These are phyloP conservation scores for Calameuta filiformis DNA, from an alignment of 2,888 invertebrate species.

Conservation along the genomic window DNA sequence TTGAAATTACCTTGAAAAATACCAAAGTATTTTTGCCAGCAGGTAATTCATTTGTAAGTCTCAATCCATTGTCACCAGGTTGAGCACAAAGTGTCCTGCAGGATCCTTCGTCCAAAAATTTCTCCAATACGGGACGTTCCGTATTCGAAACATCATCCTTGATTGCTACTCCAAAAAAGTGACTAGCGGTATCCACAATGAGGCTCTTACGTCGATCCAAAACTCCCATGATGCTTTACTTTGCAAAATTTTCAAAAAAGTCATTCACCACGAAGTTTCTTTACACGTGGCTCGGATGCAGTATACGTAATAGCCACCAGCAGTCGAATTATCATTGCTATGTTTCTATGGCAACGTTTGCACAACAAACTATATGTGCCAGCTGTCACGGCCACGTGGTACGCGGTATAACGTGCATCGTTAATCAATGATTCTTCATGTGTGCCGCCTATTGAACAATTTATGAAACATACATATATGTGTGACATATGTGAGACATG, in stretches of 20 bases:
- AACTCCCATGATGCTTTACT: slow-evolving; percentile 36
- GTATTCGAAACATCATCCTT: slow-evolving; percentile 25
- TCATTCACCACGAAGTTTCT: too few species aligned
- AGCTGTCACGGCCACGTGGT: too few species aligned
- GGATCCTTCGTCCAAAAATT: slow-evolving; percentile 52
- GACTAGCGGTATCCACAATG: slow-evolving; percentile 54
- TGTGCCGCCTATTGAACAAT: too few species aligned
- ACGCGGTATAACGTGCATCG: too few species aligned
- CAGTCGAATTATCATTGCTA: too few species aligned
- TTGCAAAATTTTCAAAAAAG: neutral
- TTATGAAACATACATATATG: too few species aligned
- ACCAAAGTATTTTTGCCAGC: slow-evolving; percentile 52
- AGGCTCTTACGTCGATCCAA: slow-evolving; percentile 48
- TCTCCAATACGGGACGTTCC: slow-evolving; percentile 43
- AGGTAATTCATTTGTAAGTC: slow-evolving; percentile 47
- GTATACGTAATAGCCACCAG: too few species aligned
- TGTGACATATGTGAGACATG: too few species aligned
- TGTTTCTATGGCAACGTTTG: too few species aligned
- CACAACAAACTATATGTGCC: too few species aligned
- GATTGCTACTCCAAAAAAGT: slow-evolving; percentile 50
- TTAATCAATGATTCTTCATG: too few species aligned
- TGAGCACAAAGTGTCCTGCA: slow-evolving; percentile 54
- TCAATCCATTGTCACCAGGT: slow-evolving; percentile 35
- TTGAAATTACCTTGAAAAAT: slow-evolving; percentile 56
- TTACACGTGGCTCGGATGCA: too few species aligned